Evolutionary conservation across 2,113 vertebrate species (phyloP).

Genomic region (Eidolon helvum): DNA sequence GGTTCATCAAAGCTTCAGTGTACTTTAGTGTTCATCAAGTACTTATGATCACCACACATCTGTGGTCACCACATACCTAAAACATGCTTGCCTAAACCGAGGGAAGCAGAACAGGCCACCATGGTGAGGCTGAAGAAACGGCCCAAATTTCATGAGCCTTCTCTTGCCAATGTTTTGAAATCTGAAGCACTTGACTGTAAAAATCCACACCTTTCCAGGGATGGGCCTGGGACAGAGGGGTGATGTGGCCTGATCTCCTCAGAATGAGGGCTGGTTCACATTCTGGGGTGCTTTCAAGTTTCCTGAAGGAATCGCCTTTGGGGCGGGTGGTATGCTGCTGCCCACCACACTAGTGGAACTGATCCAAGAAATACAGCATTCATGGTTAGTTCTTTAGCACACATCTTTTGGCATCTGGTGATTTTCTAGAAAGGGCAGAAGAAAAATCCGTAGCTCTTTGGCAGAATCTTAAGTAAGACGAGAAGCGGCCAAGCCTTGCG

Average conservation of each 20-base stretch:
- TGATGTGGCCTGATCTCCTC: background rate
- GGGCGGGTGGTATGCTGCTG: background rate
- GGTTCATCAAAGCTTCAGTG: background rate
- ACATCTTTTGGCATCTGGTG: background rate
- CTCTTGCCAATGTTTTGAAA: background rate
- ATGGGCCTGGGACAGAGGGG: too few species aligned
- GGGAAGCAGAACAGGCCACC: background rate
- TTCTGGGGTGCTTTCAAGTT: background rate
- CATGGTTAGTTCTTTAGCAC: slow-evolving; percentile 28
- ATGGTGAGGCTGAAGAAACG: background rate
- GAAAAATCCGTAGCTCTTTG: slow-evolving; percentile 2
- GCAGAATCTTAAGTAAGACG: slow-evolving; percentile 36
- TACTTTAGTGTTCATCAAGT: background rate
- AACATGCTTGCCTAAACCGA: background rate
- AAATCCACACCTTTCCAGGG: background rate
- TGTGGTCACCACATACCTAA: background rate
- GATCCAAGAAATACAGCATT: background rate
- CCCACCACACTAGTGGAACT: background rate
- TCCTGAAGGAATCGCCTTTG: too few species aligned
- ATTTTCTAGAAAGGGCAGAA: slow-evolving; percentile 58
- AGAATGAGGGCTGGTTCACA: background rate
- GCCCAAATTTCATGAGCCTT: background rate
- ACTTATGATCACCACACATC: background rate
- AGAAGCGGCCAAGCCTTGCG: slow-evolving; percentile 42
- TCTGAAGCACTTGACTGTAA: background rate